Conservation (phyloP, 2,888 invertebrate species). For the Phymatocera aterrima region DNA sequence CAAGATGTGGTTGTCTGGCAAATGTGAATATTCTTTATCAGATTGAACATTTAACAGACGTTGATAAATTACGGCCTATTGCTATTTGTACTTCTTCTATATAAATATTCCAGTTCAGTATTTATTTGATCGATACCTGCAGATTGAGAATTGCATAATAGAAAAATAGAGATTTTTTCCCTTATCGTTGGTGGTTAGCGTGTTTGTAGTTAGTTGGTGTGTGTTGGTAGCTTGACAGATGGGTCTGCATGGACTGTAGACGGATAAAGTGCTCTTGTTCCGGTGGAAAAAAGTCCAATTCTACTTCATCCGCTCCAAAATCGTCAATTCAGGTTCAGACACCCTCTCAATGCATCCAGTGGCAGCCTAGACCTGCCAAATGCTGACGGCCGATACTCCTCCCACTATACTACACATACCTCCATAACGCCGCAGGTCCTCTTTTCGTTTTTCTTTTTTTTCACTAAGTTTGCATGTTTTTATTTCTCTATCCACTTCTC, state of each 20-base stretch:
- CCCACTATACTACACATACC: constrained; percentile 52
- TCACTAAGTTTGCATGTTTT: constrained; percentile 52
- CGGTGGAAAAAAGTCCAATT: constrained; percentile 67
- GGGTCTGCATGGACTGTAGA: constrained; percentile 84
- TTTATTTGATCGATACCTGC: not conserved
- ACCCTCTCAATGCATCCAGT: constrained; percentile 68
- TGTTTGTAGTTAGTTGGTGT: constrained; percentile 76
- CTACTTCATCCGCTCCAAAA: constrained; percentile 58
- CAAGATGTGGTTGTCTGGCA: too few relatives aligned
- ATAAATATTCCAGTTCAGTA: too few relatives aligned
- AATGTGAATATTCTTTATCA: too few relatives aligned
- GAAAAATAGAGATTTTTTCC: too few relatives aligned
- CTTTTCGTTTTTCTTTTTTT: constrained; percentile 66
- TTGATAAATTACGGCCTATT: too few relatives aligned
- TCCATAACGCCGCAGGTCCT: constrained; percentile 66
- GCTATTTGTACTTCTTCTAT: too few relatives aligned
- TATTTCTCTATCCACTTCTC: not conserved
- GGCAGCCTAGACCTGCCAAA: constrained; percentile 68
- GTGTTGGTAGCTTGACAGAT: constrained; percentile 85
- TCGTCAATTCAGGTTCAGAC: constrained; percentile 62
- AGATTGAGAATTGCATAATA: not conserved
- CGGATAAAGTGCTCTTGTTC: constrained; percentile 82
- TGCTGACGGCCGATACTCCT: constrained; percentile 61
- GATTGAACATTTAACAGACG: too few relatives aligned
- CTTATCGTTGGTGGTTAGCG: constrained; percentile 56